These are phyloP conservation scores for Tipula confusa DNA, from an alignment of 2,888 invertebrate genomes.

Conservation along the genomic window DNA sequence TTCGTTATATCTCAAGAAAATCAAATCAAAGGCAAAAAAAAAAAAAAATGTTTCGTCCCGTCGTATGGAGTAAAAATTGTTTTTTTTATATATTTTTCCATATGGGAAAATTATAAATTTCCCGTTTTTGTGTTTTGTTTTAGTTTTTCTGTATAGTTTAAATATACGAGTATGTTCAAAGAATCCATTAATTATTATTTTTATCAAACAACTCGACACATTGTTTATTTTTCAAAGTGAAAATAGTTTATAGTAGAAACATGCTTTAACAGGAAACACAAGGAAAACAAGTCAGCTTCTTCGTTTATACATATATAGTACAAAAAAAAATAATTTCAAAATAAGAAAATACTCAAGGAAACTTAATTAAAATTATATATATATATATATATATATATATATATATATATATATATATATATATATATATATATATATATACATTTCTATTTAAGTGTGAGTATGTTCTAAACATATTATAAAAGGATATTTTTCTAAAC, in stretches of 20 bases:
- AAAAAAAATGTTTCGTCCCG: too few relatives aligned
- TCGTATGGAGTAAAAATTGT: too few relatives aligned
- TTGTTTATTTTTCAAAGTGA: not conserved
- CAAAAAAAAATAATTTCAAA: not conserved
- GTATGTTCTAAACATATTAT: not conserved
- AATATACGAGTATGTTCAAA: too few relatives aligned
- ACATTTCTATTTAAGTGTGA: too few relatives aligned
- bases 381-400: not conserved
- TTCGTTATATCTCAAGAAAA: too few relatives aligned
- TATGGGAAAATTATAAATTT: too few relatives aligned
- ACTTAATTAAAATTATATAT: not conserved
- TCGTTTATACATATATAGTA: not conserved
- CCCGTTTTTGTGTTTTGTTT: too few relatives aligned
- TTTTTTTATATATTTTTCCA: too few relatives aligned
- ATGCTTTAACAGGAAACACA: not conserved
- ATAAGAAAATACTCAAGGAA: not conserved
- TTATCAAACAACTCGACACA: not conserved
- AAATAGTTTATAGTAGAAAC: not conserved
- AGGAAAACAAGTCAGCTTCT: not conserved
- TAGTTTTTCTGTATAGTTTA: too few relatives aligned
- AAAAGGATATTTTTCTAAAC: not conserved
- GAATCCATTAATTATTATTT: not conserved
- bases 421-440: too few relatives aligned
- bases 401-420: too few relatives aligned
- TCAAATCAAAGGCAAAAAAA: too few relatives aligned